Conservation (phyloP, 2,888 invertebrate species). For the Hylaea fasciaria region DNA sequence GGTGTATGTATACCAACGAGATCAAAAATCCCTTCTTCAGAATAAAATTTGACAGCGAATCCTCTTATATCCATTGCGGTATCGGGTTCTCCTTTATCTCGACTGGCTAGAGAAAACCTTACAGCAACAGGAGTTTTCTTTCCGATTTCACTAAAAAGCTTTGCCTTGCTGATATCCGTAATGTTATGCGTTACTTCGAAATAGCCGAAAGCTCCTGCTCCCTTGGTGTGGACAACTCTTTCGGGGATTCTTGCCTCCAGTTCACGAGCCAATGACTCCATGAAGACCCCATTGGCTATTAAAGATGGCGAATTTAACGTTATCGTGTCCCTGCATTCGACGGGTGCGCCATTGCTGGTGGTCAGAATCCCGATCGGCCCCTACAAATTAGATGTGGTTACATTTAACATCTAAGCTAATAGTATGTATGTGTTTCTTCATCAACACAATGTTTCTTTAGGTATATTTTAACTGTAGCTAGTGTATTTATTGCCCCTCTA, state of each 20-base stretch:
- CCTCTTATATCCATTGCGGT: slow-evolving; percentile 94
- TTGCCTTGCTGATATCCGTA: slow-evolving; percentile 89
- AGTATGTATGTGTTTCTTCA: too few species aligned
- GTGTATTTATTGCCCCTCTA: too few species aligned
- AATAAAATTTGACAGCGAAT: slow-evolving; percentile 96
- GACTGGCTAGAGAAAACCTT: slow-evolving; percentile 91
- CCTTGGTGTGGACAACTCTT: slow-evolving; percentile 96
- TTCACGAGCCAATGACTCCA: slow-evolving; percentile 92
- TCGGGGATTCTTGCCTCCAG: slow-evolving; percentile 96
- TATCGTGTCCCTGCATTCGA: slow-evolving; percentile 88
- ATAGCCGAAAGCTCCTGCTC: slow-evolving; percentile 93
- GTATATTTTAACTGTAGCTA: too few species aligned
- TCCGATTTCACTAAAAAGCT: slow-evolving; percentile 89
- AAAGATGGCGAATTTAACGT: slow-evolving; percentile 90
- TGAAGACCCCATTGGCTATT: slow-evolving; percentile 90
- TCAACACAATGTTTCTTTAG: too few species aligned
- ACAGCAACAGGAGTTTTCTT: slow-evolving; percentile 91
- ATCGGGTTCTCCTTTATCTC: slow-evolving; percentile 94
- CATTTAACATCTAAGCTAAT: too few species aligned
- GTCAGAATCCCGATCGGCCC: slow-evolving; percentile 19
- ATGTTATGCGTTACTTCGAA: slow-evolving; percentile 94
- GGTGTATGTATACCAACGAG: slow-evolving; percentile 95
- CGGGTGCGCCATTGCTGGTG: slow-evolving; percentile 90
- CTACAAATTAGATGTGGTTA: slow-evolving; percentile 6
- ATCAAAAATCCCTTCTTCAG: slow-evolving; percentile 95